These are phyloP conservation scores for Ptiloglossa arizonensis DNA, from an alignment of 1,140 invertebrate genomes.

Conservation along the genomic window DNA sequence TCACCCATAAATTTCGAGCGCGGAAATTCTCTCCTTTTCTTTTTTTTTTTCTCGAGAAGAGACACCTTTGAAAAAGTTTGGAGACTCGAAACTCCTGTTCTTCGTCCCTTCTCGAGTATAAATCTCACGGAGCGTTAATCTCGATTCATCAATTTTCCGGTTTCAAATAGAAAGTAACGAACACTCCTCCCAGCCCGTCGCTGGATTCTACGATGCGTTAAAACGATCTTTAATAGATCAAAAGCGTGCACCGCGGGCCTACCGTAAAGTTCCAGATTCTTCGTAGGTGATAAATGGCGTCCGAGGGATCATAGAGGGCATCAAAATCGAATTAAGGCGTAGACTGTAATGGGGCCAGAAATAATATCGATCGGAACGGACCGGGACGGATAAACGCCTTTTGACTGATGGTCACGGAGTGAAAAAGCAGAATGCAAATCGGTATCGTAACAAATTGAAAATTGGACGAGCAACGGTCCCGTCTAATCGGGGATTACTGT, in stretches of 20 bases:
- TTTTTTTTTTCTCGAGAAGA: too few relatives aligned
- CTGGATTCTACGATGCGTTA: conserved; percentile 17
- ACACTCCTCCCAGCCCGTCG: conserved; percentile 3
- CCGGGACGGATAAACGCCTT: conserved; percentile 39
- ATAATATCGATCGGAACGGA: conserved; percentile 56
- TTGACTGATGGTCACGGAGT: conserved; percentile 57
- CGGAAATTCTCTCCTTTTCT: too few relatives aligned
- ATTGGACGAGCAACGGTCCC: conserved; percentile 1
- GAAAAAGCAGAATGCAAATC: conserved; percentile 55
- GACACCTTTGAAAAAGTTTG: too few relatives aligned
- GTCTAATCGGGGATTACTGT: conserved; percentile 26
- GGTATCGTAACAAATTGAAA: conserved; percentile 56
- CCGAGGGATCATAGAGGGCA: conserved; percentile 19
- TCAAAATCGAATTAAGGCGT: conserved; percentile 60
- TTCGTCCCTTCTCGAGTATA: conserved; percentile 1
- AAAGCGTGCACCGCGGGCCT: conserved; percentile 20
- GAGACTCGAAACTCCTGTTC: conserved; percentile 21
- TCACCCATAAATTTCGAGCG: too few relatives aligned
- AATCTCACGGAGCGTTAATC: conserved; percentile 12
- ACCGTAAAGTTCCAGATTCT: conserved; percentile 15
- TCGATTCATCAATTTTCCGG: conserved; percentile 49
- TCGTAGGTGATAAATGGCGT: conserved; percentile 48
- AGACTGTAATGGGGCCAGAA: conserved; percentile 46
- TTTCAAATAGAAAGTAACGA: conserved; percentile 10
- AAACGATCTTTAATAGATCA: conserved; percentile 24